Evolutionary conservation across 2,888 invertebrate genomes (phyloP), one percentile per base, ranked within the genome.

Genomic region (Latrodectus hesperus): DNA sequence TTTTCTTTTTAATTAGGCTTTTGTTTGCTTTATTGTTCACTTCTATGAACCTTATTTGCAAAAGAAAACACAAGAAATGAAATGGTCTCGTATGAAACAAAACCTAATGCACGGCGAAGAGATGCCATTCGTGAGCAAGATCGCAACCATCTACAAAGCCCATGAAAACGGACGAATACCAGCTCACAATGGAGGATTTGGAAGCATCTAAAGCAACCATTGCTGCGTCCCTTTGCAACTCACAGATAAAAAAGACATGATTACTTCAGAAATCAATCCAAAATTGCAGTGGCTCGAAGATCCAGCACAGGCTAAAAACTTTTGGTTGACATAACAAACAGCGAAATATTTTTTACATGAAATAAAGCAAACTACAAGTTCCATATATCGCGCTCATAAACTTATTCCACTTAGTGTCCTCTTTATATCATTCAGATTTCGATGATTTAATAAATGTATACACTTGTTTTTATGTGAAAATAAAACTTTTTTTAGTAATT

Each of bases 61-160:
- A 1, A 70, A 72, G 49, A 76, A 86, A 51, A 81, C 75, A 0
- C 86, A 81, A 67, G 86, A 86, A 76, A 12, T 72, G 26, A 86
- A 81, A 16, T 86, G 86, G 86, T 12, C 16, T n/a, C 17, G 77
- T 38, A 75, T 86, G 80, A 81, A 81, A 49, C 86, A 86, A 71
- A 86, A 86, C 22, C 65, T 81, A n/a, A 26, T 85, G 11, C 79
- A 80, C 52, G 81, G 86, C 0, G 86, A 86, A 65, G 86, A 86
- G 52, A 76, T 86, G 86, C 86, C 86, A 0, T 72, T 86, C 1
- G 51, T 86, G 14, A 86, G 55, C 17, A 86, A 86, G 52, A 71
- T 68, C 26, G 12, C 51, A 14, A 38, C 68, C 55, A 72, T 38
- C 11, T 77, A 73, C 73, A 86, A 77, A 49, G 72, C 77, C 3